Base-by-base conservation (phyloP, 2,888 invertebrate genomes). In the Phymatocera aterrima region DNA sequence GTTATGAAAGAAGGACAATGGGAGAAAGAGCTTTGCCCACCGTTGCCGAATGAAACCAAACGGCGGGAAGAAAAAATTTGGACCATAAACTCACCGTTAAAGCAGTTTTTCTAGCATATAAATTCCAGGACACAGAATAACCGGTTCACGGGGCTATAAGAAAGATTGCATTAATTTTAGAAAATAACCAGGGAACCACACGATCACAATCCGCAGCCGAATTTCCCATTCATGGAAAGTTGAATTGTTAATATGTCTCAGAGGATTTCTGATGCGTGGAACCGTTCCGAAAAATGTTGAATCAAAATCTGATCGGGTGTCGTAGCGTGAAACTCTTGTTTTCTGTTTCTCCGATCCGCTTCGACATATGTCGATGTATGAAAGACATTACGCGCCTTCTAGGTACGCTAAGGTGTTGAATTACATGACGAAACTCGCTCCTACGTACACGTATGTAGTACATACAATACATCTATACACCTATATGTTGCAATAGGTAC, bases 341-440 rank as follows among this genome's bases (percentile, higher is more conserved):
- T 64, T 24, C 61, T 64, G 18, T 64, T 34, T 64, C 37, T 24
- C 18, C 18, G 31, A 64, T 64, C 37, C 21, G 34, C 37, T 37
- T 37, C 37, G 37, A 64, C 34, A 64, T 64, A 64, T 37, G 61
- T 64, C 37, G 37, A 18, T 64, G 18, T 64, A 37, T 21, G n/a
- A 64, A 34, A 21, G 4, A 24, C 37, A 37, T 37, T 8, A 37
- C 34, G 18, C 37, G n/a, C 43, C 18, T 5, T 21, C 34, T 28
- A 57, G 28, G 10, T 28, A 51, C 18, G 3, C 18, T 5, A 57
- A 57, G 12, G 28, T 57, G 28, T 28, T 15, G 57, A 28, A 24
- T 57, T 57, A 57, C 57, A 4, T 57, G 57, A 15, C 28, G 28
- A 28, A 57, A 57, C 12, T 28, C 28, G 57, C 57, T 57, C 12